These are phyloP conservation scores for Cryptophagus acutangulus DNA, from an alignment of 2,888 invertebrate genomes.

Conservation along the genomic window DNA sequence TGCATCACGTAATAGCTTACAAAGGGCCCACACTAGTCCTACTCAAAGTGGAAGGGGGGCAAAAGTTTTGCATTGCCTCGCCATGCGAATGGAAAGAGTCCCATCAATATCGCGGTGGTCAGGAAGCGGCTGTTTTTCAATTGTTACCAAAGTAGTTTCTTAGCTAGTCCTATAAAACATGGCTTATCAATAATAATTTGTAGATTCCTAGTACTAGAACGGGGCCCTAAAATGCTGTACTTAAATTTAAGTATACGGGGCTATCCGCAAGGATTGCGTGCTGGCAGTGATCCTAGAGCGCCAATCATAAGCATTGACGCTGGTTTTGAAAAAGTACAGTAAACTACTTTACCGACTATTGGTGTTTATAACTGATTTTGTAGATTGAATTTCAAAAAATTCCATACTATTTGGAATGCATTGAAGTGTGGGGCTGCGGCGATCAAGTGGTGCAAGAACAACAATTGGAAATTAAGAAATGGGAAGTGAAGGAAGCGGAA, in stretches of 20 bases:
- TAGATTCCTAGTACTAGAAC: constrained; percentile 56
- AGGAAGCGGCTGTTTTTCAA: constrained; percentile 74
- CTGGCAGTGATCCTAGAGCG: constrained; percentile 73
- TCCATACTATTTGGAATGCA: constrained; percentile 57
- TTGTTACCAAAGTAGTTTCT: constrained; percentile 63
- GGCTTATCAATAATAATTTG: neutral
- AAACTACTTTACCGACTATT: neutral
- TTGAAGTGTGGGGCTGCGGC: constrained; percentile 85
- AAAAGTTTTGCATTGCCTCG: constrained; percentile 71
- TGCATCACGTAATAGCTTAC: constrained; percentile 81
- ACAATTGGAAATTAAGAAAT: constrained; percentile 81
- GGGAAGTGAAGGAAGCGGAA: constrained; percentile 79
- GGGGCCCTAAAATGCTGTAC: constrained; percentile 73
- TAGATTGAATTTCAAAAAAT: constrained; percentile 61
- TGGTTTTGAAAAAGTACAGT: constrained; percentile 62
- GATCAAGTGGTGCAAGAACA: constrained; percentile 71
- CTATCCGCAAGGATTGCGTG: constrained; percentile 77
- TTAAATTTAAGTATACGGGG: constrained; percentile 80
- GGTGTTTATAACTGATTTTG: neutral
- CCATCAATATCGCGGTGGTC: constrained; percentile 76
- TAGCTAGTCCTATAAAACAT: no score
- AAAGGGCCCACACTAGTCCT: constrained; percentile 63
- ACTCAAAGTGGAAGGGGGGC: constrained; percentile 54
- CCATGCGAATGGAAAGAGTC: constrained; percentile 83
- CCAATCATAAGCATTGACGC: constrained; percentile 70